A percentile compares a stretch with the other conserved stretches of the same genome.
phyloP scores from a whole-genome alignment of 2,797 vertebrate genomes.

The Threskiornis aethiopicus region DNA sequence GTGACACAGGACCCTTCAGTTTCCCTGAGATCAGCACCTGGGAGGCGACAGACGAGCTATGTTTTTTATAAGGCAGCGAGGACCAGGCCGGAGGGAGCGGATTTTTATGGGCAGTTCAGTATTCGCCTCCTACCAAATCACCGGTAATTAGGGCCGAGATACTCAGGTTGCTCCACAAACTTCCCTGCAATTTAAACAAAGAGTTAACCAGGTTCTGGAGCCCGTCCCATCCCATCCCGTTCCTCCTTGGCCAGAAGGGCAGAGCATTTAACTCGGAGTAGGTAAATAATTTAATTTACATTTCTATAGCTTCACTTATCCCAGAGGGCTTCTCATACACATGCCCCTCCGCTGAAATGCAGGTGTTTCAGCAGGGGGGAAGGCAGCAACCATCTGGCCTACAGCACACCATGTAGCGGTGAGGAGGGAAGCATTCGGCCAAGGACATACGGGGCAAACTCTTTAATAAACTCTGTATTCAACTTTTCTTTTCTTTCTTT shows the following conservation, averaged over 20 bases:
- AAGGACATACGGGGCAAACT: neutral
- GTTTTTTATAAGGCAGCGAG: neutral
- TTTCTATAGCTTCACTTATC: conserved; percentile 39
- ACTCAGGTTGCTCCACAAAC: neutral
- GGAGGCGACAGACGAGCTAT: neutral
- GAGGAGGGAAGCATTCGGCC: neutral
- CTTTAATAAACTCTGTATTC: neutral
- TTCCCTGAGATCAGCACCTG: neutral
- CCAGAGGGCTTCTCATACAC: conserved; percentile 19
- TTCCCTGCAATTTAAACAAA: neutral
- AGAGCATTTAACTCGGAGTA: conserved; percentile 6
- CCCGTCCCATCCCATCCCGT: neutral
- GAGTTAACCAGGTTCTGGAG: neutral
- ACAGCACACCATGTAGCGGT: neutral
- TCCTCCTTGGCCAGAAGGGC: conserved; percentile 58
- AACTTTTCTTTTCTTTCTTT: neutral
- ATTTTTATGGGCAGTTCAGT: neutral
- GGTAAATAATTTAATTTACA: conserved; percentile 59
- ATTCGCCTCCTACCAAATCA: neutral
- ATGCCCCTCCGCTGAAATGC: conserved; percentile 3
- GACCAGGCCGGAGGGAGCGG: neutral
- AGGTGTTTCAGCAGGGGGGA: conserved; percentile 23
- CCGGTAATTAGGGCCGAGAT: neutral
- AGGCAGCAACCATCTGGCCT: conserved; percentile 32
- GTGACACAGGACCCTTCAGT: neutral